Base-by-base conservation (phyloP, 2,113 vertebrate genomes). In the Gasterosteus nipponicus region DNA sequence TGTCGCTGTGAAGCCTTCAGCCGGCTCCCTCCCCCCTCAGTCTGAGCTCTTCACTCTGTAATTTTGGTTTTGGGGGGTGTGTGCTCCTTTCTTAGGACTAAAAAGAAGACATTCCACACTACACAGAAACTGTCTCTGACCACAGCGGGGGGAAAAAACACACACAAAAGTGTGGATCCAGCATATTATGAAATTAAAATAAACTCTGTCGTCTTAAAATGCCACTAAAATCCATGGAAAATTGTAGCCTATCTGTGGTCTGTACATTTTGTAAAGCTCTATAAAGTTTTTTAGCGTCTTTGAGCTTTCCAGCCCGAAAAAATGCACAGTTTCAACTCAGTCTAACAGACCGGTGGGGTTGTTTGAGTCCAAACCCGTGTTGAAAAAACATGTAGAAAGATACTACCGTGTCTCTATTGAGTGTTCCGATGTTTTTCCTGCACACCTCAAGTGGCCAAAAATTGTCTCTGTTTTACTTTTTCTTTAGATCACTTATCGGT, bases 1-100 rank as follows among this genome's bases (percentile, higher is more conserved):
- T 81, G 35, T 71, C 44, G 62, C 26, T 71, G 56, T 66, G 57
- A 33, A 71, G 26, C 31, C 53, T 5, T 26, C 56, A 70, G 47
- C 31, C 22, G 22, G 5, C 54, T 47, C 58, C 58, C 54, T 68
- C 10, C 42, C 22, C 44, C 12, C 73, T 68, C 70, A 47, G 16
- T 47, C 49, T 63, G 60, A 67, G 68, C 44, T 31, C 59, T 46
- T 22, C 59, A 39, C 76, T 86, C 87, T 93, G 75, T 93, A 87
- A 93, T 92, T 93, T 87, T 81, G 89, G 86, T 89, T 91, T 89
- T 61, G 53, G 80, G 53, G 80, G 67, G 35, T 42, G 60, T 49
- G 76, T 75, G 69, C 81, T 72, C 57, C 81, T 83, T 79, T 73
- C 82, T 46, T 57, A 77, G 79, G 73, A 86, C 75, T 19, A 47